A percentile compares a stretch with the other conserved stretches of the same genome.
phyloP scores from a whole-genome alignment of 92 coral and sea anemone species.

The Epizoanthus scotinus region DNA sequence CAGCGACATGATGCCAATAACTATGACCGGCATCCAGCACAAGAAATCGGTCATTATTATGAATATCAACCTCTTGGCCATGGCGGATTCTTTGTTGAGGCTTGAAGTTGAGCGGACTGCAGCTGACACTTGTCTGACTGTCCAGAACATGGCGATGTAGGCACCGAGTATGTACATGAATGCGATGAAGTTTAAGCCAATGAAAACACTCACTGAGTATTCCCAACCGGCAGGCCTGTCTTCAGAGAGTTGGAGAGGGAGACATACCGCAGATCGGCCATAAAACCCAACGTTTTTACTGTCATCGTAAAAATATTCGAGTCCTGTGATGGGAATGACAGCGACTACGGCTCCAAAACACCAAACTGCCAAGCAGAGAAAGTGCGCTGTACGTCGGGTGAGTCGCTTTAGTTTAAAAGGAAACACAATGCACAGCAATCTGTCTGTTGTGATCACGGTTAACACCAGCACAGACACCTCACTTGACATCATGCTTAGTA shows the following conservation, averaged over 20 bases:
- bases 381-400: slow-evolving; percentile 34
- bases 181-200: slow-evolving; percentile 52
- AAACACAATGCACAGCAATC: slow-evolving; percentile 68
- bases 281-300: slow-evolving; percentile 58
- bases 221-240: slow-evolving; percentile 75
- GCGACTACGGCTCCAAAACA: slow-evolving; percentile 35
- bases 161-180: slow-evolving; percentile 64
- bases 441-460: slow-evolving; percentile 57
- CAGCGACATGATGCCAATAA: slow-evolving; percentile 56
- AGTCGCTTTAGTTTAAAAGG: slow-evolving; percentile 56
- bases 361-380: slow-evolving; percentile 47
- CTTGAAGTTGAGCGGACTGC: slow-evolving; percentile 57
- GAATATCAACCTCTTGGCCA: slow-evolving; percentile 64
- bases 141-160: slow-evolving; percentile 61
- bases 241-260: slow-evolving; percentile 59
- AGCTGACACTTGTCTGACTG: slow-evolving; percentile 48
- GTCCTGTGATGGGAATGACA: slow-evolving; percentile 48
- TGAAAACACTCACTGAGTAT: slow-evolving; percentile 59
- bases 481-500: slow-evolving; percentile 68
- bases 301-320: slow-evolving; percentile 55
- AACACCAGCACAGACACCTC: slow-evolving; percentile 63
- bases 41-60: slow-evolving; percentile 68
- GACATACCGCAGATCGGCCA: slow-evolving; percentile 71
- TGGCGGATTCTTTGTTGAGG: slow-evolving; percentile 62
- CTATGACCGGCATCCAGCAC: slow-evolving; percentile 79